A percentile compares a stretch with the other conserved stretches of the same genome.
These are phyloP conservation scores for Sisyra nigra DNA, from an alignment of 2,888 invertebrate species.

Conservation along the genomic window DNA sequence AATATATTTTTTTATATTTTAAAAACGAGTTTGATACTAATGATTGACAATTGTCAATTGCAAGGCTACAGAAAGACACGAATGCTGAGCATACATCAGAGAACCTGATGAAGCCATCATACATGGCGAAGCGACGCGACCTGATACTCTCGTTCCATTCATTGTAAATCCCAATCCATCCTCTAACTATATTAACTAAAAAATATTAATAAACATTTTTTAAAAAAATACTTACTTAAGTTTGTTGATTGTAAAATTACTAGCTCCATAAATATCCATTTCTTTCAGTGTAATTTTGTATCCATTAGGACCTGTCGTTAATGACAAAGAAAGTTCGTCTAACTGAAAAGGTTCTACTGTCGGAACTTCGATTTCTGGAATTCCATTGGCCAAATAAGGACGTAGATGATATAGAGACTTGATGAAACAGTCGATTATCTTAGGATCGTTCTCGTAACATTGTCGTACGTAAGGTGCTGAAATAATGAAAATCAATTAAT, in stretches of 20 bases:
- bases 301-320: constrained; percentile 36
- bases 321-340: constrained; percentile 40
- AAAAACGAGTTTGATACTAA: no score
- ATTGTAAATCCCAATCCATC: no score
- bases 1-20: no score
- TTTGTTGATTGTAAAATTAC: constrained; percentile 39
- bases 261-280: constrained; percentile 44
- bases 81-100: no score
- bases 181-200: not conserved
- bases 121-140: no score
- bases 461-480: constrained; percentile 48
- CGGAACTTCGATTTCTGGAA: constrained; percentile 48
- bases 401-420: constrained; percentile 37
- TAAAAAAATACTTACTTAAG: constrained; percentile 31
- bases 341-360: constrained; percentile 48
- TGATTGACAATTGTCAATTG: no score
- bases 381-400: constrained; percentile 41
- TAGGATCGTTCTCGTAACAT: constrained; percentile 43
- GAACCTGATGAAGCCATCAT: no score
- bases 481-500: no score
- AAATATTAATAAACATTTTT: not conserved
- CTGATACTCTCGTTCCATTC: no score
- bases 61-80: no score
- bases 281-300: constrained; percentile 41
- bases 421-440: constrained; percentile 38